Evolutionary conservation across 2,113 vertebrate species (phyloP).

Genomic region (Rostratula benghalensis): DNA sequence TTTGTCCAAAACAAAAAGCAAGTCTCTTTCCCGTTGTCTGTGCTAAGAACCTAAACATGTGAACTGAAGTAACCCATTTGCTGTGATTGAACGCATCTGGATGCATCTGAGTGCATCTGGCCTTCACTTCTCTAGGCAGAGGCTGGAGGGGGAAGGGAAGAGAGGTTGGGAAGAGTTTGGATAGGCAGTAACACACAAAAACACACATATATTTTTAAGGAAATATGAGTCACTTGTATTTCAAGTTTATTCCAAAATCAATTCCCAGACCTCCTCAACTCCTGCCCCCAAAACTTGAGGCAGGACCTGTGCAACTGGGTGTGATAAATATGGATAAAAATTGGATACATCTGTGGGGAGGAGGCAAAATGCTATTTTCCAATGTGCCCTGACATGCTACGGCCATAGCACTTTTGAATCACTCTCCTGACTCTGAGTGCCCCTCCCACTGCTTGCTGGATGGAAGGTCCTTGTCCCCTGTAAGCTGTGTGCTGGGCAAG

Average conservation of each 20-base stretch:
- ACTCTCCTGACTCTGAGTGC: background rate
- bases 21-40: background rate
- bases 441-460: accelerated
- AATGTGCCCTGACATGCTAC: conserved; percentile 31
- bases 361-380: conserved; percentile 44
- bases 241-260: conserved; percentile 56
- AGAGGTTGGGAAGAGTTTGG: conserved; percentile 33
- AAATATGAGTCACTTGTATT: conserved; percentile 59
- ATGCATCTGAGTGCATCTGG: conserved; percentile 41
- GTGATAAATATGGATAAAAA: conserved; percentile 55
- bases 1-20: background rate
- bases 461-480: background rate
- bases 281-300: conserved; percentile 24
- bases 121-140: conserved; percentile 5
- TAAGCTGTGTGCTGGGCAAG: background rate
- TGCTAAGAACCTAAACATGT: background rate
- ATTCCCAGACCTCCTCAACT: conserved; percentile 14
- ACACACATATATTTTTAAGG: conserved; percentile 55
- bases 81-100: conserved; percentile 59
- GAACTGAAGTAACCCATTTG: conserved; percentile 62
- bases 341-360: conserved; percentile 62
- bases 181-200: conserved; percentile 50
- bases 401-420: background rate
- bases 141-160: conserved; percentile 9
- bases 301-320: conserved; percentile 42